Percentiles rank a stretch among this genome's conserved stretches.
These are phyloP conservation scores for Anas georgica DNA, from an alignment of 2,797 vertebrate species.

Conservation along the genomic window DNA sequence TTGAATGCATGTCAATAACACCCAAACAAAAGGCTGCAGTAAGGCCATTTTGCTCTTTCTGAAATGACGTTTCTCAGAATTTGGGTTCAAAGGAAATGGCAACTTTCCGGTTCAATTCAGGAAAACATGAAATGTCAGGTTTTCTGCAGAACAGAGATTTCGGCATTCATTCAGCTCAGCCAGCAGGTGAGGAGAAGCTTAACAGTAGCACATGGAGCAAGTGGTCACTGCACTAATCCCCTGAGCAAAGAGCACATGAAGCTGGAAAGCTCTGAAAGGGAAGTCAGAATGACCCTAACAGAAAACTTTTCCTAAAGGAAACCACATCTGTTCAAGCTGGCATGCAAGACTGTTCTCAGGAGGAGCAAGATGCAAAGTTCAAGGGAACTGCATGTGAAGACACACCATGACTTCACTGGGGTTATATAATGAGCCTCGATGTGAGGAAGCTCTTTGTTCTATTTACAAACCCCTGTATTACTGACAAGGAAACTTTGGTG, in stretches of 20 bases:
- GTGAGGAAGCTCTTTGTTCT: conserved; percentile 53
- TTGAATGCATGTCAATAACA: background rate
- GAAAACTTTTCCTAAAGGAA: conserved; percentile 61
- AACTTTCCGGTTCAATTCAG: conserved; percentile 55
- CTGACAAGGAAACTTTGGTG: conserved; percentile 47
- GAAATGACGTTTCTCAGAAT: conserved; percentile 34
- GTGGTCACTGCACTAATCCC: conserved; percentile 8
- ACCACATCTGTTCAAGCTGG: conserved; percentile 42
- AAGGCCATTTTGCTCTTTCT: conserved; percentile 4
- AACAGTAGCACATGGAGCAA: background rate
- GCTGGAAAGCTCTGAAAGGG: conserved; percentile 45
- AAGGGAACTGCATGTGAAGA: conserved; percentile 47
- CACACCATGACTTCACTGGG: background rate
- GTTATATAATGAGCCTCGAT: conserved; percentile 7
- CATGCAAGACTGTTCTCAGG: conserved; percentile 50
- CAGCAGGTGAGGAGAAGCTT: conserved; percentile 53
- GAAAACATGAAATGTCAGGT: conserved; percentile 41
- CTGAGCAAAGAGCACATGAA: conserved; percentile 52
- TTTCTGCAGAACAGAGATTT: conserved; percentile 43
- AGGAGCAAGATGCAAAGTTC: conserved; percentile 20
- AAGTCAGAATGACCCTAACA: conserved; percentile 46
- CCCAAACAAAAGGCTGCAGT: conserved; percentile 24
- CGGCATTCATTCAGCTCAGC: background rate
- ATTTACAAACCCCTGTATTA: conserved; percentile 37
- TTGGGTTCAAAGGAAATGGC: conserved; percentile 45